These are phyloP conservation scores for Anarsia innoxiella DNA, from an alignment of 2,888 invertebrate genomes.

Conservation along the genomic window DNA sequence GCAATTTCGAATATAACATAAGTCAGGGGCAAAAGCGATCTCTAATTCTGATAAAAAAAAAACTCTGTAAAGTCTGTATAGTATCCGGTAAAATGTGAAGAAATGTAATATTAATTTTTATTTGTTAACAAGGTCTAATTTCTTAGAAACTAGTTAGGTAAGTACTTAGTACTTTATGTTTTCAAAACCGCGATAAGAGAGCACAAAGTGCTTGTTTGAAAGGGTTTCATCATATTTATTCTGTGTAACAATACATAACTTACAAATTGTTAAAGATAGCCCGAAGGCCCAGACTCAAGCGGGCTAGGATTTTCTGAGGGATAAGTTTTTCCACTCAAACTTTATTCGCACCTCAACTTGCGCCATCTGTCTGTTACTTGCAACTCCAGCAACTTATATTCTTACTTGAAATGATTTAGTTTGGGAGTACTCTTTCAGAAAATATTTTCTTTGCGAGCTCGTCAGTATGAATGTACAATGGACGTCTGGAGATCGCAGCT, in stretches of 20 bases:
- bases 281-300: constrained; percentile 55
- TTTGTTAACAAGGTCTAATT: too few species aligned
- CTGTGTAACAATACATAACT: constrained; percentile 68
- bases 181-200: too few species aligned
- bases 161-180: too few species aligned
- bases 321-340: constrained; percentile 72
- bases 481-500: constrained; percentile 25
- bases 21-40: too few species aligned
- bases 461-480: constrained; percentile 59
- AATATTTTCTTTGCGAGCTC: constrained; percentile 63
- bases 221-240: constrained; percentile 64
- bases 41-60: too few species aligned
- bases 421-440: constrained; percentile 61
- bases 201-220: background rate
- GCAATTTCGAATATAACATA: too few species aligned
- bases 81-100: too few species aligned
- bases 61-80: too few species aligned
- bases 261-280: constrained; percentile 69
- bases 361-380: constrained; percentile 51
- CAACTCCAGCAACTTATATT: constrained; percentile 64
- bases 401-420: constrained; percentile 70
- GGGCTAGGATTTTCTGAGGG: constrained; percentile 47
- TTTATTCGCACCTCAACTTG: constrained; percentile 68
- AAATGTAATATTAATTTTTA: too few species aligned
- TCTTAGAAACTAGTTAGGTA: too few species aligned